These are phyloP conservation scores for Phengaris alcon DNA, from an alignment of 2,888 invertebrate species.

Conservation along the genomic window DNA sequence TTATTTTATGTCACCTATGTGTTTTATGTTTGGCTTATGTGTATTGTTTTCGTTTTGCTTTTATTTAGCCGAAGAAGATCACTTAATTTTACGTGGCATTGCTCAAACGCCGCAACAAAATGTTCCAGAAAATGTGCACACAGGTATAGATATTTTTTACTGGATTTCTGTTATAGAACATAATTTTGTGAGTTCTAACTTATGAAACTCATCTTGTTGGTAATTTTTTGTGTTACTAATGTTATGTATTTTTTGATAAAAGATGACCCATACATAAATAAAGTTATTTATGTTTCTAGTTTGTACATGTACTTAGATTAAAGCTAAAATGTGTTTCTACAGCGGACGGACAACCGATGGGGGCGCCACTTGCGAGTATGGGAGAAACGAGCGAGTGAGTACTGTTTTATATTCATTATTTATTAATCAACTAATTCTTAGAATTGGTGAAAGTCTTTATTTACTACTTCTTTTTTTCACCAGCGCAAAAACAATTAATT, in stretches of 20 bases:
- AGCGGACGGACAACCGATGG: conserved; percentile 75
- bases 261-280: too few species aligned
- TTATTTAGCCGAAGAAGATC: conserved; percentile 86
- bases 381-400: conserved; percentile 83
- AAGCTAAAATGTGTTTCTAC: conserved; percentile 41
- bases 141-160: conserved; percentile 56
- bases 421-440: neutral
- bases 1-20: neutral
- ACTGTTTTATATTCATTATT: conserved; percentile 13
- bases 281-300: too few species aligned
- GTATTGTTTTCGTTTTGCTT: conserved; percentile 47
- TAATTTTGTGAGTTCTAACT: too few species aligned
- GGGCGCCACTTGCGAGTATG: conserved; percentile 81
- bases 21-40: conserved; percentile 36
- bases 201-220: too few species aligned
- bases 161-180: conserved; percentile 50
- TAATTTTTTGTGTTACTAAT: too few species aligned
- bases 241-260: too few species aligned
- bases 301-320: neutral
- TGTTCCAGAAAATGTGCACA: conserved; percentile 48
- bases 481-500: neutral
- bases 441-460: neutral
- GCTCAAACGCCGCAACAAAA: conserved; percentile 53
- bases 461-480: neutral
- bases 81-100: conserved; percentile 70